Conservation (phyloP, 2,797 vertebrate species). For the Hozukius guyotensis region DNA sequence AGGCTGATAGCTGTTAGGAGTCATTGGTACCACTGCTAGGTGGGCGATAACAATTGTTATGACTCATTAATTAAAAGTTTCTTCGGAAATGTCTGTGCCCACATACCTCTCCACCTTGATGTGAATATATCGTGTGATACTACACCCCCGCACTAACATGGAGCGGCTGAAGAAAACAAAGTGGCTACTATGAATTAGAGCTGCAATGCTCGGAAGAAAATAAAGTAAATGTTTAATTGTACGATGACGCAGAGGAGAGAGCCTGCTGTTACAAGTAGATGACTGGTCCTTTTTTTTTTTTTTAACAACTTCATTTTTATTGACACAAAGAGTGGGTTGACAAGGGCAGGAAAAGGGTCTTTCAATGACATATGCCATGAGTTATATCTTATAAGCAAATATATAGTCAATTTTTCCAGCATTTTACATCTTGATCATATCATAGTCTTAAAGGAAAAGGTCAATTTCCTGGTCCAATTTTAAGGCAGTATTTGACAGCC, state of each 20-base stretch:
- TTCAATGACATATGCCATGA: too few relatives aligned
- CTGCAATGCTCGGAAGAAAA: not conserved
- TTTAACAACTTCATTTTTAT: too few relatives aligned
- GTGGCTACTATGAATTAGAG: not conserved
- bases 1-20: not conserved
- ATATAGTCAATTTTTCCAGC: too few relatives aligned
- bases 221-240: too few relatives aligned
- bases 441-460: not conserved
- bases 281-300: too few relatives aligned
- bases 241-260: not conserved
- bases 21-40: too few relatives aligned
- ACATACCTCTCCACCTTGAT: not conserved
- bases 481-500: not conserved
- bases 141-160: not conserved
- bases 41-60: not conserved
- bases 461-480: not conserved
- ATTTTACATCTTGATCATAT: not conserved
- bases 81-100: not conserved
- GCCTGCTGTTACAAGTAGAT: not conserved
- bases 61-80: slow-evolving; percentile 20
- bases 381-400: too few relatives aligned
- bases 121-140: not conserved
- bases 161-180: not conserved
- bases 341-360: too few relatives aligned
- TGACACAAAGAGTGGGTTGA: too few relatives aligned